Conservation (phyloP, 2,888 invertebrate species). For the Apotomis turbidana region DNA sequence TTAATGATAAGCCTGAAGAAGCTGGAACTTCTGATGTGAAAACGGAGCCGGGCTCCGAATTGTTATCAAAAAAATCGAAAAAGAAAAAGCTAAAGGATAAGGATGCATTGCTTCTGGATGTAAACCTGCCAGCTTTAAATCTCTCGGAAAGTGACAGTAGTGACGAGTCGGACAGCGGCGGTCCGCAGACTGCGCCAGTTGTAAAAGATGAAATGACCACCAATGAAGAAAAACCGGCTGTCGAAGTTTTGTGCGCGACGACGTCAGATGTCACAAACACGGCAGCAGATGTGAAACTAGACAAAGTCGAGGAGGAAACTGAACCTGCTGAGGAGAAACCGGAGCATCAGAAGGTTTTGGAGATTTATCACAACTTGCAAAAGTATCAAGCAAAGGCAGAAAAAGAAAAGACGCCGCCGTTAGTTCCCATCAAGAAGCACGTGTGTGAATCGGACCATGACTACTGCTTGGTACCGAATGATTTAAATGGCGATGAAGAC, state of each 20-base stretch:
- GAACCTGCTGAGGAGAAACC: conserved; percentile 72
- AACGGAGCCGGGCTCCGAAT: conserved; percentile 62
- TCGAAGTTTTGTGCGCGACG: conserved; percentile 47
- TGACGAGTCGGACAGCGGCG: conserved; percentile 83
- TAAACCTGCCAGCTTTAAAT: conserved; percentile 90
- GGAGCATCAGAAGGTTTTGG: conserved; percentile 85
- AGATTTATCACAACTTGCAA: conserved; percentile 91
- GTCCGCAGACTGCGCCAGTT: conserved; percentile 58
- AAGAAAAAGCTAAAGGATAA: conserved; percentile 78
- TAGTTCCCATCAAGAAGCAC: conserved; percentile 80
- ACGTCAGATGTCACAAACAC: conserved; percentile 47
- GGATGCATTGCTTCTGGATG: conserved; percentile 77
- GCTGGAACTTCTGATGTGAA: conserved; percentile 65
- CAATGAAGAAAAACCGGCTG: conserved; percentile 52
- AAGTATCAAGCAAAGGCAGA: conserved; percentile 88
- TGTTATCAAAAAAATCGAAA: conserved; percentile 71
- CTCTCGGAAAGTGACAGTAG: conserved; percentile 93
- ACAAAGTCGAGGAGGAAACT: conserved; percentile 50
- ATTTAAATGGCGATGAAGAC: conserved; percentile 77
- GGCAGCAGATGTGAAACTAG: conserved; percentile 40
- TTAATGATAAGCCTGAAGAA: conserved; percentile 68
- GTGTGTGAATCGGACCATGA: conserved; percentile 89
- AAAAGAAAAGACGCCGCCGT: conserved; percentile 74
- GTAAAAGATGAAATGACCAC: conserved; percentile 53
- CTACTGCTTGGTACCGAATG: conserved; percentile 85